Conservation (phyloP, 1,140 invertebrate genomes). For the Lerema accius region DNA sequence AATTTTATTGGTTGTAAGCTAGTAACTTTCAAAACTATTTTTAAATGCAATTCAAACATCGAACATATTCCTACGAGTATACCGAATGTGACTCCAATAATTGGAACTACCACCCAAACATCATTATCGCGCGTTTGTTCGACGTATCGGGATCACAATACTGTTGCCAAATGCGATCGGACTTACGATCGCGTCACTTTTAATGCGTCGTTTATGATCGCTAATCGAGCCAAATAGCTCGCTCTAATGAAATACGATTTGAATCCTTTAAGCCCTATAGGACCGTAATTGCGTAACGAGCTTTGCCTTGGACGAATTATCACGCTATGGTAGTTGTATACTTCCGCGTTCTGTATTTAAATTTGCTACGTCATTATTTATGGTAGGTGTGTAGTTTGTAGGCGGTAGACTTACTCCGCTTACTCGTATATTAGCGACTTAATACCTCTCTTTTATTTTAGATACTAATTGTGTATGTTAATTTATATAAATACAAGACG, state of each 20-base stretch:
- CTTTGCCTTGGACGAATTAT: neutral
- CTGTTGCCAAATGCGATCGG: conserved; percentile 66
- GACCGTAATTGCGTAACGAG: conserved; percentile 32
- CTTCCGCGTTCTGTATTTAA: conserved; percentile 44
- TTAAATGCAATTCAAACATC: no score
- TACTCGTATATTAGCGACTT: no score
- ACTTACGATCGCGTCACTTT: conserved; percentile 69
- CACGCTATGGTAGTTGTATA: conserved; percentile 16
- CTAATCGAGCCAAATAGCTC: conserved; percentile 60
- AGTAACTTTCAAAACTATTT: no score
- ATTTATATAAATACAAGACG: no score
- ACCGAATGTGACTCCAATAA: conserved; percentile 34
- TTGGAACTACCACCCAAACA: conserved; percentile 37
- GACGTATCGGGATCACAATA: conserved; percentile 74
- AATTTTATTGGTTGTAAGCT: no score
- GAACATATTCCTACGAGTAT: no score
- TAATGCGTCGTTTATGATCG: conserved; percentile 61
- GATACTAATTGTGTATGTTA: no score
- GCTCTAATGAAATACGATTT: conserved; percentile 51
- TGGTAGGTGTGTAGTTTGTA: no score
- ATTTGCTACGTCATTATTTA: no score
- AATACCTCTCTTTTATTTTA: no score
- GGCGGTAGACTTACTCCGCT: no score
- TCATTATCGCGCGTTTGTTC: conserved; percentile 72
- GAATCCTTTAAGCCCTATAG: conserved; percentile 38